Percentiles rank a stretch among this genome's conserved stretches.
phyloP scores from a whole-genome alignment of 35 echinoderm and acorn worm genomes.

The Holothuria glaberrima region DNA sequence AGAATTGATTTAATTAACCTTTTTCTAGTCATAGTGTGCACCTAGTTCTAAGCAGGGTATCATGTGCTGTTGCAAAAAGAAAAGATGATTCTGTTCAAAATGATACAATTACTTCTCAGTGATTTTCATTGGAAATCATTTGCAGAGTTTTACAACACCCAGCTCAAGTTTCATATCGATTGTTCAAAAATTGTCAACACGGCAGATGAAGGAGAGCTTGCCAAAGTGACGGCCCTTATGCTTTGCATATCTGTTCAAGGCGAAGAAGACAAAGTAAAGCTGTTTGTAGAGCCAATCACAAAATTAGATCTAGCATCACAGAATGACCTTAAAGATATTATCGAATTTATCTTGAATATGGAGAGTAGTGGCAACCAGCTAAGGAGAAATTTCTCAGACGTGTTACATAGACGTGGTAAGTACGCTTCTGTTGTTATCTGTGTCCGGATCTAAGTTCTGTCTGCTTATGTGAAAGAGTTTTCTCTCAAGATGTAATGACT shows the following conservation, averaged over 20 bases:
- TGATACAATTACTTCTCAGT: background rate
- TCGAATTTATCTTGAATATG: constrained; percentile 68
- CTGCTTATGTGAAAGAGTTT: no score
- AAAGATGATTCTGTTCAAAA: no score
- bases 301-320: constrained; percentile 76
- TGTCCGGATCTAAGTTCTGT: no score
- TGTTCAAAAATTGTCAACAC: constrained; percentile 67
- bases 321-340: constrained; percentile 86
- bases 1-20: background rate
- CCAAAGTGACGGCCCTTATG: constrained; percentile 78
- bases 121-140: background rate
- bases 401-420: constrained; percentile 75
- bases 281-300: constrained; percentile 93
- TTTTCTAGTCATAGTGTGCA: background rate
- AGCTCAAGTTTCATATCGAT: constrained; percentile 74
- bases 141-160: constrained; percentile 73
- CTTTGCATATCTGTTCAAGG: constrained; percentile 83
- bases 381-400: constrained; percentile 70
- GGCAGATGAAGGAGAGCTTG: constrained; percentile 63
- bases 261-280: constrained; percentile 56
- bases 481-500: no score
- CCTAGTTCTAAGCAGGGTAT: background rate
- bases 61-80: no score
- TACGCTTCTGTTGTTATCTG: no score
- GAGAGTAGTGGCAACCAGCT: constrained; percentile 50